Base-by-base conservation (phyloP, 2,888 invertebrate species). In the Allygus modestus region DNA sequence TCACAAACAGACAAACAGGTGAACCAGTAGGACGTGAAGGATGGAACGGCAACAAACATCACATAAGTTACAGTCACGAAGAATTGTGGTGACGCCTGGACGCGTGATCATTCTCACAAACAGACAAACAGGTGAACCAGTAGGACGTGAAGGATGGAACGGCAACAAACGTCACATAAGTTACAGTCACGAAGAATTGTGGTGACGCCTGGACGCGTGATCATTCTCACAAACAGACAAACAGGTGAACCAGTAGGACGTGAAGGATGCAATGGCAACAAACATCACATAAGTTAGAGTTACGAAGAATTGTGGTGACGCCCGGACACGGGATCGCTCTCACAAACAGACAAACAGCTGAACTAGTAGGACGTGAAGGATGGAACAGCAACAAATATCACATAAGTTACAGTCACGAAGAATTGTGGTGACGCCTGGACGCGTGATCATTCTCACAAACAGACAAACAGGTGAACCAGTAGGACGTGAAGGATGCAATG, bases 1-100 rank as follows among this genome's bases (percentile, higher is more conserved):
- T 65, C 65, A 65, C 65, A 65, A 65, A 65, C 65, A 65, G 65
- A 28, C 12, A 15, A 31, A 65, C 65, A 65, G 65, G 58, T 58
- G 58, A 58, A 58, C 20, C 23, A 0, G 23, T 58, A 1, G 20
- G 46, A 9, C 46, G n/a, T 46, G 46, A 9, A 17, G 46, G 11
- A 46, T 46, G 46, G 2, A 12, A 12, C 46, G 46, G 46, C 17
- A 4, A 46, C 46, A 46, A 46, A 37, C 37, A 7, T n/a, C n/a
- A n/a, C n/a, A n/a, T n/a, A n/a, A n/a, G n/a, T n/a, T n/a, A n/a
- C n/a, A n/a, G n/a, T n/a, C n/a, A n/a, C n/a, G n/a, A n/a, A 65
- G 65, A 51, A 77, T 77, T 46, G 43, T 46, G 75, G 43, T 17
- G 28, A 41, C 20, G 73, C 33, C 2, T 73, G 33, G 11, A 23